Base-by-base conservation (phyloP, 2,888 invertebrate genomes). In the Halocaridina rubra region DNA sequence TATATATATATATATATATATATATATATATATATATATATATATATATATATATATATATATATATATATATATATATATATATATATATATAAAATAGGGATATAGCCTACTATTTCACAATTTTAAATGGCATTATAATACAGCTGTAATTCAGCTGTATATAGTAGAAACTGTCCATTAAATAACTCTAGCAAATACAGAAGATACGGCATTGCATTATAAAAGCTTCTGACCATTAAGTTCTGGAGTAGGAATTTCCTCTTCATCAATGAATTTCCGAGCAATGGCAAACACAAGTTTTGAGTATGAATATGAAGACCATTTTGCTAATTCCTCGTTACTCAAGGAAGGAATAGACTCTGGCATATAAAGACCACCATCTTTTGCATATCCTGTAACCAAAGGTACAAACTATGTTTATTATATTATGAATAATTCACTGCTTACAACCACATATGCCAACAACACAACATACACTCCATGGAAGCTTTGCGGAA, bases 361-460 rank as follows among this genome's bases (percentile, higher is more conserved):
- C 74, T 91, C 90, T 24, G 92, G 92, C 29, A 92, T 85, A n/a
- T 90, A 89, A 29, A 92, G 89, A 0, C 92, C 92, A 2, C 92
- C 92, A 89, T 92, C 92, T 27, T 88, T 85, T 5, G 91, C 90
- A 89, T 90, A 92, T 8, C 92, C 92, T 88, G 61, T 16, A 77
- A 77, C 4, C 13, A 19, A 19, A 7, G 24, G 32, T 39, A 13
- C 13, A 8, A 39, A 7, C 13, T 39, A 39, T 39, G 7, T 39
- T 39, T 39, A 39, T 39, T 7, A 13, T 39, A 13, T 39, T 39
- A 39, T 7, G 13, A 39, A 8, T 39, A 39, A n/a, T n/a, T n/a
- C n/a, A n/a, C n/a, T n/a, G n/a, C n/a, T n/a, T n/a, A n/a, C n/a
- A n/a, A n/a, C n/a, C n/a, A n/a, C n/a, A n/a, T n/a, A n/a, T n/a